Evolutionary conservation across 2,113 vertebrate species (phyloP).

Genomic region (Apteryx owenii): DNA sequence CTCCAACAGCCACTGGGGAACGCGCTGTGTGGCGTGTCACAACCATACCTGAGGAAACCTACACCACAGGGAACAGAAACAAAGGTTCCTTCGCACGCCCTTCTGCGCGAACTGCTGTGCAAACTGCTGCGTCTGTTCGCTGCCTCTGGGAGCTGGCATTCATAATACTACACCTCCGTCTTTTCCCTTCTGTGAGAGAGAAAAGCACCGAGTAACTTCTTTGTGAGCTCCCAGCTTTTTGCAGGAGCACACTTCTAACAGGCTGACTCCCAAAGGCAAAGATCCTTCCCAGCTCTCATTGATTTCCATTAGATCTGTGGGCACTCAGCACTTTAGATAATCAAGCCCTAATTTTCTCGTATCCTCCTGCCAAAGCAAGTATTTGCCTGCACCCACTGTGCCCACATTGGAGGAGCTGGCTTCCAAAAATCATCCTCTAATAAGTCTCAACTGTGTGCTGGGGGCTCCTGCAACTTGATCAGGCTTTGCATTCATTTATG

Average conservation of each 20-base stretch:
- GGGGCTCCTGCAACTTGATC: neutral
- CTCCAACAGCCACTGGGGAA: too few relatives aligned
- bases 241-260: neutral
- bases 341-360: neutral
- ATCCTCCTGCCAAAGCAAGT: neutral
- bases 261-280: neutral
- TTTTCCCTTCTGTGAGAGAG: neutral
- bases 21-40: too few relatives aligned
- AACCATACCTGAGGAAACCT: too few relatives aligned
- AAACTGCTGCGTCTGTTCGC: too few relatives aligned
- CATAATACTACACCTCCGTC: neutral
- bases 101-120: too few relatives aligned
- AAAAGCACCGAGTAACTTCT: neutral
- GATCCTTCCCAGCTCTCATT: neutral
- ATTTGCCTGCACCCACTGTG: neutral
- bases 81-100: too few relatives aligned
- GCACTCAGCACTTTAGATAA: neutral
- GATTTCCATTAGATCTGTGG: neutral
- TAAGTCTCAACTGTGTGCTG: neutral
- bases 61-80: too few relatives aligned
- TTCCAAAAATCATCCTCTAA: neutral
- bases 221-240: neutral
- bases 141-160: neutral
- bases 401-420: neutral
- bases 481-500: constrained; percentile 27